Evolutionary conservation across 2,888 invertebrate genomes (phyloP).

Genomic region (Heterodera filipjevi): DNA sequence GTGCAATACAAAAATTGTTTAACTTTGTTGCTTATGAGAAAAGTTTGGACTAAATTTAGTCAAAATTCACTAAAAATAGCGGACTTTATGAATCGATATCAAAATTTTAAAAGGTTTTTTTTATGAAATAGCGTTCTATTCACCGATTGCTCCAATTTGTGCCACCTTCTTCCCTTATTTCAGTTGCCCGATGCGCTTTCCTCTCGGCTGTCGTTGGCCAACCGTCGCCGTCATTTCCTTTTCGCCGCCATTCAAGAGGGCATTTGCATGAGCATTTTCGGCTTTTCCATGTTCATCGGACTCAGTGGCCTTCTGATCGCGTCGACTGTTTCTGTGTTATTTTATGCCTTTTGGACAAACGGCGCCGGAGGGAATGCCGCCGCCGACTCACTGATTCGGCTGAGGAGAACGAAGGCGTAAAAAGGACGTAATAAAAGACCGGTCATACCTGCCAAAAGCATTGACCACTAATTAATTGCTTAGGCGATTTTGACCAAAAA

Average conservation of each 20-base stretch:
- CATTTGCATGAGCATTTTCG: constrained; percentile 45
- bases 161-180: neutral
- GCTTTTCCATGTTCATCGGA: constrained; percentile 45
- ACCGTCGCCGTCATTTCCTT: neutral
- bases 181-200: constrained; percentile 41
- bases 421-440: no score
- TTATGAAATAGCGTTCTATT: no score
- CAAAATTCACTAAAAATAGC: no score
- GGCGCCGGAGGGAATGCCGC: neutral
- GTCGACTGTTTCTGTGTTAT: constrained; percentile 42
- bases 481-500: neutral
- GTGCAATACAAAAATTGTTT: no score
- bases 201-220: neutral
- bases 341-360: constrained; percentile 28
- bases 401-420: constrained; percentile 3
- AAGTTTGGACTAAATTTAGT: no score
- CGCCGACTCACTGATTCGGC: neutral
- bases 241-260: constrained; percentile 37
- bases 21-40: no score
- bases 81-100: no score
- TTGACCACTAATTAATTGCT: neutral
- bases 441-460: neutral
- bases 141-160: no score
- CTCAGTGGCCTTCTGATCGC: constrained; percentile 40
- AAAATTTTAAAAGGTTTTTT: no score